Evolutionary conservation across 2,797 vertebrate genomes (phyloP).

Genomic region (Synaphobranchus kaupii): DNA sequence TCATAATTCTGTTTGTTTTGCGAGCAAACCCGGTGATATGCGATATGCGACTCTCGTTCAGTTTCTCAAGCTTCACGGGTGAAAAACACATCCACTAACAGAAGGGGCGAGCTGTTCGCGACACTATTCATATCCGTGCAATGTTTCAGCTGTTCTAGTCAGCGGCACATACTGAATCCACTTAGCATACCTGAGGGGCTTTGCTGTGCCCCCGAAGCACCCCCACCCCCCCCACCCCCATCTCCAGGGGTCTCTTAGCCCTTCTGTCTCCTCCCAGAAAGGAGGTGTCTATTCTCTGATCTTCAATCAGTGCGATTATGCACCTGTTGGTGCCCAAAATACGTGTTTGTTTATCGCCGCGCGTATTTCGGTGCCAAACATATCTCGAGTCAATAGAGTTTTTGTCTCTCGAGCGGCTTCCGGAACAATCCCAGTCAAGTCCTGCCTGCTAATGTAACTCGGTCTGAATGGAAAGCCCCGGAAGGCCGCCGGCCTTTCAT

Average conservation of each 20-base stretch:
- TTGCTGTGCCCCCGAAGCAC: constrained; percentile 34
- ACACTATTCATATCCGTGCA: neutral
- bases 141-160: neutral
- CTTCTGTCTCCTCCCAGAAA: neutral
- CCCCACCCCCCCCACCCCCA: neutral
- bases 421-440: neutral
- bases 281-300: neutral
- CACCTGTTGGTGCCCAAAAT: constrained; percentile 12
- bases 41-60: neutral
- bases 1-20: neutral
- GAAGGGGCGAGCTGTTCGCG: neutral
- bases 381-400: neutral
- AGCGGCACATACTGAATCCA: constrained; percentile 50
- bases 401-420: neutral
- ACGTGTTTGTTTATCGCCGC: neutral
- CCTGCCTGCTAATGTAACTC: neutral
- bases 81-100: neutral
- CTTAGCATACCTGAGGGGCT: constrained; percentile 65
- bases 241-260: neutral
- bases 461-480: neutral
- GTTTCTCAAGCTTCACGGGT: neutral
- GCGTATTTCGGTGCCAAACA: neutral
- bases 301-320: constrained; percentile 9
- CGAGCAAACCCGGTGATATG: neutral
- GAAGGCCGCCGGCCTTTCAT: neutral